These are phyloP conservation scores for Agrypnus murinus DNA, from an alignment of 2,888 invertebrate genomes.

Conservation along the genomic window DNA sequence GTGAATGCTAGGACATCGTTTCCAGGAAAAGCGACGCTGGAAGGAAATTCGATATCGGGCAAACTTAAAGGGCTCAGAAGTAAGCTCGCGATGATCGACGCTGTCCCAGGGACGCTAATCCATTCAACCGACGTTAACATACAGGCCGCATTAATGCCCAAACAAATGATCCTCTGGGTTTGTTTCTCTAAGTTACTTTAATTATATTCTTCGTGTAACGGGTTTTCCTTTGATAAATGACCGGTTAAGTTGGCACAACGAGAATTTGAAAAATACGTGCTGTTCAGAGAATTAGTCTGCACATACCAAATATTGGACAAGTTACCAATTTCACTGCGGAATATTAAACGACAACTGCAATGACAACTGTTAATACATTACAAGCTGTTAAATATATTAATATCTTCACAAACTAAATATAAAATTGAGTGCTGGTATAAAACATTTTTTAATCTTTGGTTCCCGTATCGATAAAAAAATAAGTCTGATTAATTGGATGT, in stretches of 20 bases:
- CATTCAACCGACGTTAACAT: conserved; percentile 31
- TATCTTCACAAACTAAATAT: neutral
- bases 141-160: conserved; percentile 27
- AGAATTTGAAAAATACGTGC: neutral
- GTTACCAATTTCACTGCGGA: neutral
- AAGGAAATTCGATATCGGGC: conserved; percentile 51
- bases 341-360: too few species aligned
- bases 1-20: conserved; percentile 24
- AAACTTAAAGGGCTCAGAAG: conserved; percentile 64
- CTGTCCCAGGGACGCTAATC: conserved; percentile 40
- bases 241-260: neutral
- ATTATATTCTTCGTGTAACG: conserved; percentile 7
- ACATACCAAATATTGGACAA: conserved; percentile 9
- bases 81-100: conserved; percentile 55
- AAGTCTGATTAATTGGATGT: conserved; percentile 33
- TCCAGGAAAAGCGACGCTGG: conserved; percentile 34
- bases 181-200: conserved; percentile 17
- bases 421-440: too few species aligned
- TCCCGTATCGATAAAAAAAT: neutral
- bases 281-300: neutral
- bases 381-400: neutral
- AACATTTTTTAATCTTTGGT: too few species aligned
- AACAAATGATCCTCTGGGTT: conserved; percentile 14
- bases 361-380: neutral
- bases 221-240: conserved; percentile 6